Conservation (phyloP, 2,888 invertebrate genomes). For the Mystacides longicornis region DNA sequence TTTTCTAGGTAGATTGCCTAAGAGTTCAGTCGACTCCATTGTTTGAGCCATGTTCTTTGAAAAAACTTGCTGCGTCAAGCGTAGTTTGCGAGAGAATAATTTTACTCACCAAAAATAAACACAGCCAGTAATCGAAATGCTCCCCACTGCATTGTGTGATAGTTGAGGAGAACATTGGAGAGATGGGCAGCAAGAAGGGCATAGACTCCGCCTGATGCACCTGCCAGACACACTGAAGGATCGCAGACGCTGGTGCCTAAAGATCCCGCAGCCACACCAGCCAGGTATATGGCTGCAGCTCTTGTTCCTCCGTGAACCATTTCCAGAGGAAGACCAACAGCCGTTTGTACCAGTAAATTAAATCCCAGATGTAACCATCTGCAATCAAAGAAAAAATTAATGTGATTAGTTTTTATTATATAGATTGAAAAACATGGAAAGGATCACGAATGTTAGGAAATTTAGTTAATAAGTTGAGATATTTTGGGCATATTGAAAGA, state of each 20-base stretch:
- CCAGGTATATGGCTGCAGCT: slow-evolving; percentile 82
- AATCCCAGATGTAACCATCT: slow-evolving; percentile 91
- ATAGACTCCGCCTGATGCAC: slow-evolving; percentile 96
- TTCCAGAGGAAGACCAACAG: slow-evolving; percentile 89
- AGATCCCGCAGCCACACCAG: slow-evolving; percentile 85
- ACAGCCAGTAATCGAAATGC: slow-evolving; percentile 83
- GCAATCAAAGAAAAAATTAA: slow-evolving; percentile 31
- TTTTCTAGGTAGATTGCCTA: too few species aligned
- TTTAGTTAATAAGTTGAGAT: too few species aligned
- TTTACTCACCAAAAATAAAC: slow-evolving; percentile 74
- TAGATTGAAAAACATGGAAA: too few species aligned
- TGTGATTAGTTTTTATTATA: too few species aligned
- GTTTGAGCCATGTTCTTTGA: too few species aligned
- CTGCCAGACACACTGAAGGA: slow-evolving; percentile 89
- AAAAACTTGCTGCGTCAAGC: too few species aligned
- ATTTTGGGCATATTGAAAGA: too few species aligned
- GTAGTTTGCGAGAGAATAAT: neutral
- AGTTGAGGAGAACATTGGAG: slow-evolving; percentile 91
- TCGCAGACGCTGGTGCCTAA: slow-evolving; percentile 88
- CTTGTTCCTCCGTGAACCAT: slow-evolving; percentile 92
- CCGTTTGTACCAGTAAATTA: slow-evolving; percentile 87
- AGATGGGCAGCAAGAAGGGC: slow-evolving; percentile 92
- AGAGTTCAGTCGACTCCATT: too few species aligned
- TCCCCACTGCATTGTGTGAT: slow-evolving; percentile 92
- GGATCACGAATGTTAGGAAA: too few species aligned